phyloP scores from a whole-genome alignment of 2,113 vertebrate genomes.

The Chaetorhynchus papuensis region DNA sequence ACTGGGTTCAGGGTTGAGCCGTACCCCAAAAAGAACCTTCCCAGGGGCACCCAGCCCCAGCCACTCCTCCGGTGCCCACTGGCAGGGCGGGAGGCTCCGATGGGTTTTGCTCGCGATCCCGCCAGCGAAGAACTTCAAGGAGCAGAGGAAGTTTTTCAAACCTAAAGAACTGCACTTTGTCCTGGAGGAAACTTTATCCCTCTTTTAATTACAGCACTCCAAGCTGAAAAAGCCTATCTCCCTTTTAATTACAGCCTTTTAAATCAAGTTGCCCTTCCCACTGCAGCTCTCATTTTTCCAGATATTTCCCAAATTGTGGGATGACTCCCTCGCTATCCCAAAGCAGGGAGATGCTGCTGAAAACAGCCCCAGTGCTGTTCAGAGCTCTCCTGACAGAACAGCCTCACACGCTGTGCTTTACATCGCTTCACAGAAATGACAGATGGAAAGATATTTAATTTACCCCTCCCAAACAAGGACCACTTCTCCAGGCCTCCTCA shows the following conservation, averaged over 20 bases:
- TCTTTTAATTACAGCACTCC: too few species aligned
- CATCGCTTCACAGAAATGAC: background rate
- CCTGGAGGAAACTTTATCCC: background rate
- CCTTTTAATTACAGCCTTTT: background rate
- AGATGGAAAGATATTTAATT: background rate
- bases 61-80: rapidly evolving
- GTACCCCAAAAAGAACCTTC: rapidly evolving
- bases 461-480: background rate
- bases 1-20: rapidly evolving
- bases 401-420: rapidly evolving
- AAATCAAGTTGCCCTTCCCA: background rate
- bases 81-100: rapidly evolving
- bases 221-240: background rate
- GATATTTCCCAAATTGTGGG: background rate
- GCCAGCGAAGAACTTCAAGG: background rate
- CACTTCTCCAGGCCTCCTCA: background rate
- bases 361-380: background rate
- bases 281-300: background rate
- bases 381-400: rapidly evolving
- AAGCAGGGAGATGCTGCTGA: background rate
- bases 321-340: background rate
- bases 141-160: background rate
- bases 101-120: rapidly evolving
- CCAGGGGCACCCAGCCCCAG: background rate
- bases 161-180: background rate